phyloP scores from a whole-genome alignment of 2,113 vertebrate genomes.

The Ciconia maguari region DNA sequence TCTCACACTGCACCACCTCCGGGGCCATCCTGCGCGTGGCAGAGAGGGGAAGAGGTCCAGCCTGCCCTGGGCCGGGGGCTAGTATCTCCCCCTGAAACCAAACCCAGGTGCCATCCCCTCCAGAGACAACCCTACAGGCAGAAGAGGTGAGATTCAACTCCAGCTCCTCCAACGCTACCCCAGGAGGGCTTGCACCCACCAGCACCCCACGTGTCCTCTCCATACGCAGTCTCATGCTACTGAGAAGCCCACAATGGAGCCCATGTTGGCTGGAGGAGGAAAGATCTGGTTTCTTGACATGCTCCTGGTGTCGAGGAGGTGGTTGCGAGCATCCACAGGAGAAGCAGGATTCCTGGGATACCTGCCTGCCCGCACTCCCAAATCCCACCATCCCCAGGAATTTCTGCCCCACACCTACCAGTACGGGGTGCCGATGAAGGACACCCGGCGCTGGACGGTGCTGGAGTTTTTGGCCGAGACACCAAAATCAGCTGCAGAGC shows the following conservation, averaged over 20 bases:
- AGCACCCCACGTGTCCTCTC: neutral
- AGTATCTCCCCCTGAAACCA: neutral
- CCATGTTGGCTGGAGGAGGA: neutral
- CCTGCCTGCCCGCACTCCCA: accelerated
- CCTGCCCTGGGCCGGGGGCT: neutral
- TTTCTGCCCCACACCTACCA: slow-evolving; percentile 52
- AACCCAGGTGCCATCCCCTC: neutral
- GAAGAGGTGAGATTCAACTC: neutral
- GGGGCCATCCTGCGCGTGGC: slow-evolving; percentile 71
- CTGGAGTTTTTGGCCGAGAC: slow-evolving; percentile 74
- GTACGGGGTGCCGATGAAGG: slow-evolving; percentile 76
- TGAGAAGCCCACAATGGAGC: neutral
- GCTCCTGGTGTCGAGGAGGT: neutral
- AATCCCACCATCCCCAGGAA: neutral
- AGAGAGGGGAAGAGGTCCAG: neutral
- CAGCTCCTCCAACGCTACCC: neutral
- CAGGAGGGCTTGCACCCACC: neutral
- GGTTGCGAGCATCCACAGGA: accelerated
- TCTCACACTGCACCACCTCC: slow-evolving; percentile 77
- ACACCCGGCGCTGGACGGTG: slow-evolving; percentile 64
- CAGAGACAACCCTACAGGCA: neutral
- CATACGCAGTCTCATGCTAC: neutral
- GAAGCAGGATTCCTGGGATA: neutral
- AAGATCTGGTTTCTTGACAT: neutral
- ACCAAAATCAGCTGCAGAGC: slow-evolving; percentile 70